Evolutionary conservation across 2,888 invertebrate species (phyloP).

Genomic region (Steromphala cineraria): DNA sequence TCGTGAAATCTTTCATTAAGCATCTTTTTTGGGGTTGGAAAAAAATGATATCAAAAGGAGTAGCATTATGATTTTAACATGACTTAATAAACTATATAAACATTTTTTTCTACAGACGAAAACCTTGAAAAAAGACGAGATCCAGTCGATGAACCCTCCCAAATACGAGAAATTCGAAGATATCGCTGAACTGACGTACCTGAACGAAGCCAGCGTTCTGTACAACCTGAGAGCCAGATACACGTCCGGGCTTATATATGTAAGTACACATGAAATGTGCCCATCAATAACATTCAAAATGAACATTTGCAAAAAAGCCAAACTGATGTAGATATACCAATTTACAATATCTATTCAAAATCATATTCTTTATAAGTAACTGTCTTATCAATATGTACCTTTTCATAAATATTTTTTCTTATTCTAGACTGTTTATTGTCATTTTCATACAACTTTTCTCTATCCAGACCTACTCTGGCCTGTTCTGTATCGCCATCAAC

Average conservation of each 20-base stretch:
- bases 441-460: slow-evolving; percentile 57
- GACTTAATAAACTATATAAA: too few species aligned
- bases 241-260: slow-evolving; percentile 68
- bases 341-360: too few species aligned
- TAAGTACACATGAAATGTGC: slow-evolving; percentile 29
- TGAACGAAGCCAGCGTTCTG: slow-evolving; percentile 73
- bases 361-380: too few species aligned
- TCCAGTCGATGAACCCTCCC: slow-evolving; percentile 74
- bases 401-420: not conserved
- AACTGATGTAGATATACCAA: too few species aligned
- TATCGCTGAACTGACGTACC: slow-evolving; percentile 74
- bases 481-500: slow-evolving; percentile 99
- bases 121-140: slow-evolving; percentile 80
- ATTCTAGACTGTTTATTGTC: not conserved
- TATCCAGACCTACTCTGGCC: slow-evolving; percentile 99
- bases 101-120: slow-evolving; percentile 80
- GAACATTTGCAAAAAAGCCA: too few species aligned
- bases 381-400: not conserved
- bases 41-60: too few species aligned
- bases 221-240: slow-evolving; percentile 70
- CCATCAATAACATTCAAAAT: too few species aligned
- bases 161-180: slow-evolving; percentile 72
- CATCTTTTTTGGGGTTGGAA: too few species aligned
- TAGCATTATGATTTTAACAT: too few species aligned
- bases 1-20: too few species aligned